Evolutionary conservation across 2,888 invertebrate species (phyloP).

Genomic region (Pachliopta kotzebuea): DNA sequence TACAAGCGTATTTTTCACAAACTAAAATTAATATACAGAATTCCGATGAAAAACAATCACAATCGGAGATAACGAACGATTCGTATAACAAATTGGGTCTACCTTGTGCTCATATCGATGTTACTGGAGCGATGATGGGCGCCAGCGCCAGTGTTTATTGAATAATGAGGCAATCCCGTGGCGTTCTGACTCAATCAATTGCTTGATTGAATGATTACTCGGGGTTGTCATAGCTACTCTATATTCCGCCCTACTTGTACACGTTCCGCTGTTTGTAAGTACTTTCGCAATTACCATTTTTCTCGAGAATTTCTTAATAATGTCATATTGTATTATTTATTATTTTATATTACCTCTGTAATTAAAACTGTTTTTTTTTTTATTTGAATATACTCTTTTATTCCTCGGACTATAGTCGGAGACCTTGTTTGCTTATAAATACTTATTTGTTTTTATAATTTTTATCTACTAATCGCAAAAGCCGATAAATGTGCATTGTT

Average conservation of each 20-base stretch:
- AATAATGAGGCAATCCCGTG: constrained; percentile 66
- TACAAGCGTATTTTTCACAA: background rate
- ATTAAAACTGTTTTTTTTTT: too few relatives aligned
- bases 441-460: too few relatives aligned
- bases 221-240: constrained; percentile 54
- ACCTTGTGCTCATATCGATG: constrained; percentile 32
- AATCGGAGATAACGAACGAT: constrained; percentile 12
- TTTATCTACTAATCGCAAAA: too few relatives aligned
- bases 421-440: too few relatives aligned
- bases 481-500: too few relatives aligned
- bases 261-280: background rate
- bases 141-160: constrained; percentile 60
- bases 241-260: constrained; percentile 8
- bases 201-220: constrained; percentile 53
- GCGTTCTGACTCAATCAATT: constrained; percentile 61
- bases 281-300: constrained; percentile 5
- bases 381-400: too few relatives aligned
- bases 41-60: constrained; percentile 10
- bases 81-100: constrained; percentile 15
- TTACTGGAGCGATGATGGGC: constrained; percentile 46
- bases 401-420: too few relatives aligned
- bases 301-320: too few relatives aligned
- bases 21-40: background rate
- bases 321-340: too few relatives aligned
- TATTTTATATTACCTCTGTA: too few relatives aligned